phyloP scores from a whole-genome alignment of 2,113 vertebrate species.

The Anas platyrhynchos region DNA sequence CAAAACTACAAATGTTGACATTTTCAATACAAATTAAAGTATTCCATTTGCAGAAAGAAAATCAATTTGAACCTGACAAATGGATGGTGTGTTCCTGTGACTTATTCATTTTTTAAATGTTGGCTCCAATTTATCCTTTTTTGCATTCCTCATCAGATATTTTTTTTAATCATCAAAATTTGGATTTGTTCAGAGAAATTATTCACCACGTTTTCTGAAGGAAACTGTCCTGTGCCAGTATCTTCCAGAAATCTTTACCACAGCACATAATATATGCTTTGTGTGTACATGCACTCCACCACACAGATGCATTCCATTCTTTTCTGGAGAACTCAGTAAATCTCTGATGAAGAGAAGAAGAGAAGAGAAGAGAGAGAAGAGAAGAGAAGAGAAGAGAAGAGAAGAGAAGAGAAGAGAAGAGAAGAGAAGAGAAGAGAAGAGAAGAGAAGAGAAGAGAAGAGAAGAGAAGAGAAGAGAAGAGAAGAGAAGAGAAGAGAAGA shows the following conservation, averaged over 20 bases:
- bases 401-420: background rate
- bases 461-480: background rate
- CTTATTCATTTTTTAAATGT: background rate
- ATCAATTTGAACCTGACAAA: background rate
- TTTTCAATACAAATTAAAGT: conserved; percentile 2
- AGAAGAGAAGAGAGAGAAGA: background rate
- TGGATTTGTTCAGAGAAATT: background rate
- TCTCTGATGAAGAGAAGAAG: background rate
- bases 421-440: background rate
- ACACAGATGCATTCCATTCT: background rate
- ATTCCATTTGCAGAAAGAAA: background rate
- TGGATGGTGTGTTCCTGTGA: background rate
- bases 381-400: background rate
- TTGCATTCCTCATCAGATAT: background rate
- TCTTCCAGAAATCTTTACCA: background rate
- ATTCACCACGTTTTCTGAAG: background rate
- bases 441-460: background rate
- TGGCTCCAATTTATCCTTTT: background rate
- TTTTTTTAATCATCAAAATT: background rate
- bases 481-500: background rate
- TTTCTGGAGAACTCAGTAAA: background rate
- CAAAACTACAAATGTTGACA: background rate
- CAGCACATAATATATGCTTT: rapidly evolving
- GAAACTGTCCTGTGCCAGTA: background rate
- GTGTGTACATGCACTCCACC: too few species aligned